Percentiles rank a stretch among this genome's conserved stretches.
Evolutionary conservation across 2,113 vertebrate species (phyloP).

Genomic region (Burhinus bistriatus): DNA sequence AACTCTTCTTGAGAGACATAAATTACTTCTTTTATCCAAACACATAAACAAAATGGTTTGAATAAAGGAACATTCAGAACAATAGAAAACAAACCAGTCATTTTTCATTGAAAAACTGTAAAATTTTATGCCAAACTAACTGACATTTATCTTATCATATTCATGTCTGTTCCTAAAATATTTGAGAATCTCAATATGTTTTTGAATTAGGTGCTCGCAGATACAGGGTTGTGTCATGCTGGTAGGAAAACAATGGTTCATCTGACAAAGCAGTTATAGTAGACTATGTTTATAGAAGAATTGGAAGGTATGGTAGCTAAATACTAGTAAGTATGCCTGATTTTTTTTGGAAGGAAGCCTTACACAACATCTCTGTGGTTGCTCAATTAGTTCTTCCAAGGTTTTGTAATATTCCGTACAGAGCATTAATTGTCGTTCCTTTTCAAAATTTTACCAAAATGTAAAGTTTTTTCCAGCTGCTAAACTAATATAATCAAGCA

Average conservation of each 20-base stretch:
- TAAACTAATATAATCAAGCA: neutral
- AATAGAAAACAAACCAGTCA: neutral
- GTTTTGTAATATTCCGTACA: neutral
- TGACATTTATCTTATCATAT: neutral
- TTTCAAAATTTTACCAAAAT: neutral
- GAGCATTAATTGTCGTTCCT: neutral
- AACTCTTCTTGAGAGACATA: constrained; percentile 48
- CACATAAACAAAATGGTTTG: neutral
- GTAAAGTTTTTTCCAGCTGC: neutral
- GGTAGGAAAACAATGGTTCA: neutral
- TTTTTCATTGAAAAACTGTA: neutral
- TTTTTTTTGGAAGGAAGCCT: neutral
- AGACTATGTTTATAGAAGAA: neutral
- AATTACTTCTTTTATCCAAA: constrained; percentile 32
- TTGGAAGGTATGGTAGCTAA: neutral
- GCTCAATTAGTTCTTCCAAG: neutral
- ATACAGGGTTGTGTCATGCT: neutral
- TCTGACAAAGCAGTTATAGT: neutral
- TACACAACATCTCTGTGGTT: neutral
- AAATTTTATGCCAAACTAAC: neutral
- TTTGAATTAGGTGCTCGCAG: neutral
- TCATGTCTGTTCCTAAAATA: neutral
- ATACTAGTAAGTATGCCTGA: neutral
- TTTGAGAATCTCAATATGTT: neutral
- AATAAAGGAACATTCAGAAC: neutral